Percentiles rank a stretch among this genome's conserved stretches.
Conservation (phyloP, 2,797 vertebrate genomes). For the Rhabdophis nuchalis region DNA sequence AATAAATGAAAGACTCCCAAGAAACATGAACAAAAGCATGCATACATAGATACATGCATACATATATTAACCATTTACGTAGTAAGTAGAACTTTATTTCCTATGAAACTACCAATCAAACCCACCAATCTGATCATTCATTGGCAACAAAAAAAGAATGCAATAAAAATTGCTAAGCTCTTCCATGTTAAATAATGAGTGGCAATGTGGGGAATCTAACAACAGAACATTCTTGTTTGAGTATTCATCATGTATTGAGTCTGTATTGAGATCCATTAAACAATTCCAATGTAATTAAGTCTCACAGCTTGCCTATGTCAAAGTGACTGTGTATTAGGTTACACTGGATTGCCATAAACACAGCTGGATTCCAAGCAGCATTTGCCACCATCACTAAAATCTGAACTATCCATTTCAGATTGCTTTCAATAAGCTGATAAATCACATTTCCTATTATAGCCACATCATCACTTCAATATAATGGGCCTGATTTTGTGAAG, state of each 20-base stretch:
- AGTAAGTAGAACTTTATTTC: conserved; percentile 9
- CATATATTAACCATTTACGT: not conserved
- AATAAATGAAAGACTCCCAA: conserved; percentile 56
- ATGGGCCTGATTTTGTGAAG: not conserved
- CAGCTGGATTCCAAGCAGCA: conserved; percentile 22
- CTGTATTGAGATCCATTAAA: conserved; percentile 30
- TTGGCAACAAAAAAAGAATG: conserved; percentile 45
- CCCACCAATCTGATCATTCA: conserved; percentile 37
- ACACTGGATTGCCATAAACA: conserved; percentile 9
- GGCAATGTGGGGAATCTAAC: conserved; percentile 20
- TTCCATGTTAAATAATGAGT: conserved; percentile 37
- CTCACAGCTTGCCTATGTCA: conserved; percentile 26
- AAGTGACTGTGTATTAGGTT: conserved; percentile 11
- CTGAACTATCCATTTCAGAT: conserved; percentile 40
- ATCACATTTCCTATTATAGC: conserved; percentile 13
- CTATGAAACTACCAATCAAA: conserved; percentile 26
- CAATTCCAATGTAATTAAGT: conserved; percentile 41
- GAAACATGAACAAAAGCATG: conserved; percentile 33
- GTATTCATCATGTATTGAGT: conserved; percentile 38
- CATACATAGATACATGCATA: not conserved
- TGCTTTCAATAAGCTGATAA: conserved; percentile 26
- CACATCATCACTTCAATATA: conserved; percentile 18
- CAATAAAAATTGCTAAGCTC: conserved; percentile 29
- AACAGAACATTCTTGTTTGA: not conserved
- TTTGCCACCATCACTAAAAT: conserved; percentile 37